These are phyloP conservation scores for Andrena bucephala DNA, from an alignment of 2,888 invertebrate species.

Conservation along the genomic window DNA sequence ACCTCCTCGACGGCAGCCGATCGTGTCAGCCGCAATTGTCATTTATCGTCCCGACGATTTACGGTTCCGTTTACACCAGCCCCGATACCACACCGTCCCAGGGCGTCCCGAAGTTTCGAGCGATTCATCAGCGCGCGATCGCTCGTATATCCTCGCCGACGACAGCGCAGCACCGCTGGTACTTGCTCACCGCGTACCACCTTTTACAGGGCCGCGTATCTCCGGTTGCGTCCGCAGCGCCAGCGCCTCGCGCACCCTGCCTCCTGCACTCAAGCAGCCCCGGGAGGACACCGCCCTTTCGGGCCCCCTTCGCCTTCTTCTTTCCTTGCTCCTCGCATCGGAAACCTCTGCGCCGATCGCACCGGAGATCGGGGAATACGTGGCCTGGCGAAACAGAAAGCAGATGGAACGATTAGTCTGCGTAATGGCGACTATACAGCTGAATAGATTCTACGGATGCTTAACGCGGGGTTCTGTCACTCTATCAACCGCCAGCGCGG, in stretches of 20 bases:
- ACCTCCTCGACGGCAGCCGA: slow-evolving; percentile 72
- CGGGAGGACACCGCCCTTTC: slow-evolving; percentile 28
- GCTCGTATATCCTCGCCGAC: slow-evolving; percentile 77
- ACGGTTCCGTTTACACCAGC: slow-evolving; percentile 80
- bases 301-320: neutral
- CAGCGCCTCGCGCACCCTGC: slow-evolving; percentile 21
- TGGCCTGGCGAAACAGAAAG: neutral
- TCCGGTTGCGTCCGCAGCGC: slow-evolving; percentile 40
- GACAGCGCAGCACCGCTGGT: slow-evolving; percentile 64
- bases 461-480: too few relatives aligned
- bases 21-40: slow-evolving; percentile 81
- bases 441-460: too few relatives aligned
- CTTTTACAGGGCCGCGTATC: slow-evolving; percentile 67
- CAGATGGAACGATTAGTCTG: too few relatives aligned
- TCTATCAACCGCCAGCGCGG: too few relatives aligned
- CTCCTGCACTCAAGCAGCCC: slow-evolving; percentile 18
- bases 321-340: neutral
- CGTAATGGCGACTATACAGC: too few relatives aligned
- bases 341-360: neutral
- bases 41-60: slow-evolving; percentile 83
- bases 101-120: slow-evolving; percentile 69
- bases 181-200: slow-evolving; percentile 55
- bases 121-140: slow-evolving; percentile 80
- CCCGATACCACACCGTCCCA: slow-evolving; percentile 67
- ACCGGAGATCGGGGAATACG: neutral